These are phyloP conservation scores for Lepidostoma basale DNA, from an alignment of 1,140 invertebrate species.

Conservation along the genomic window DNA sequence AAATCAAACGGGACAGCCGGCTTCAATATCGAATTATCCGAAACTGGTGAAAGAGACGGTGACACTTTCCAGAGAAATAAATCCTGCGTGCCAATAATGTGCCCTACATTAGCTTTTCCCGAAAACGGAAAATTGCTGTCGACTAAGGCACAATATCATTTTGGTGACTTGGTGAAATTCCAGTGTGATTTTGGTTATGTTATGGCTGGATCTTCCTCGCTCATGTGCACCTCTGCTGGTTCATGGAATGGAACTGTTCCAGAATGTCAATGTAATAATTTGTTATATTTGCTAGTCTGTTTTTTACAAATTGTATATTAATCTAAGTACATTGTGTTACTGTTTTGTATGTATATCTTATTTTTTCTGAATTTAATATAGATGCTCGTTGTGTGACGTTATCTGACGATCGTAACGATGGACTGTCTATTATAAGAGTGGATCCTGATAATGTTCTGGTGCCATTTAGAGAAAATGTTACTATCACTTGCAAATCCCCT, in stretches of 20 bases:
- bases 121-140: constrained; percentile 89
- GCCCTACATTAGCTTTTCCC: constrained; percentile 77
- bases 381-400: constrained; percentile 89
- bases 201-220: constrained; percentile 80
- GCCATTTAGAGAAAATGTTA: constrained; percentile 89
- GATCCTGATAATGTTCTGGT: constrained; percentile 82
- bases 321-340: too few relatives aligned
- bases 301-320: too few relatives aligned
- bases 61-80: constrained; percentile 92
- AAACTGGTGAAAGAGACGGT: constrained; percentile 85
- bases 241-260: constrained; percentile 93
- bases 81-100: constrained; percentile 93
- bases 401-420: constrained; percentile 87
- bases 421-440: constrained; percentile 74
- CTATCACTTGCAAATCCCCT: constrained; percentile 77
- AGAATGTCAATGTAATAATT: constrained; percentile 90
- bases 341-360: too few relatives aligned
- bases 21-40: constrained; percentile 79
- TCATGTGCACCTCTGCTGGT: constrained; percentile 89
- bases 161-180: constrained; percentile 89
- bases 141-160: constrained; percentile 82
- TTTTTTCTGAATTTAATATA: too few relatives aligned
- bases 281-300: too few relatives aligned
- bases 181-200: constrained; percentile 96
- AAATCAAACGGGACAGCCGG: constrained; percentile 89